Evolutionary conservation across 1,140 invertebrate genomes (phyloP).

Genomic region (Uloborus diversus): DNA sequence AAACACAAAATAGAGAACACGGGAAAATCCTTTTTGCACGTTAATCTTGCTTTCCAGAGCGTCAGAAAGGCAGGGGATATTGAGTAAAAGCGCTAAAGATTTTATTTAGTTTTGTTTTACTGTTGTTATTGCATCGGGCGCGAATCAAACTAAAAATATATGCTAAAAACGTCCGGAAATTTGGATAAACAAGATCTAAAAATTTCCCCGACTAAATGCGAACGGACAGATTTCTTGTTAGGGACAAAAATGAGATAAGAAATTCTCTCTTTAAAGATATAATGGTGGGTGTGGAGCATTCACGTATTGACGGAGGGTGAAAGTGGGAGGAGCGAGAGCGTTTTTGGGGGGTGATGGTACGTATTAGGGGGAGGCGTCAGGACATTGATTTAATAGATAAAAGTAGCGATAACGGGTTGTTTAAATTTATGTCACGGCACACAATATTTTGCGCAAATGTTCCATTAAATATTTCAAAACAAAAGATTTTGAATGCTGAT

Average conservation of each 20-base stretch:
- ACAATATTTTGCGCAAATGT: too few species aligned
- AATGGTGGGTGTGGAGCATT: neutral
- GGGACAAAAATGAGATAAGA: conserved; percentile 5
- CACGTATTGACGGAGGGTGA: neutral
- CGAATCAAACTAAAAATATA: conserved; percentile 5
- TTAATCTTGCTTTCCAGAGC: conserved; percentile 2
- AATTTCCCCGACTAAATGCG: neutral
- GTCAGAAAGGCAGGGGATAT: neutral
- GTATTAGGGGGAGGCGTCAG: neutral
- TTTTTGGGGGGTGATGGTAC: neutral
- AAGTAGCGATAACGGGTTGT: neutral
- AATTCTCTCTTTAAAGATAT: neutral
- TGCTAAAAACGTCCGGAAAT: neutral
- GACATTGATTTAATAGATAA: conserved; percentile 10
- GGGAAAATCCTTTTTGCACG: conserved; percentile 1
- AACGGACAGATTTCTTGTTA: conserved; percentile 9
- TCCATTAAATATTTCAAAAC: neutral
- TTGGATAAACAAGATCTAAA: conserved; percentile 4
- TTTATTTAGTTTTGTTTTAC: neutral
- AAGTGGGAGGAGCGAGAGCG: conserved; percentile 1
- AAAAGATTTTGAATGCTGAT: neutral
- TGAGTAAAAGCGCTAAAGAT: conserved; percentile 9
- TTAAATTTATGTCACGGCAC: too few species aligned
- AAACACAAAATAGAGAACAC: neutral
- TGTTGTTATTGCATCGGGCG: too few species aligned